These are phyloP conservation scores for Chitala chitala DNA, from an alignment of 2,113 vertebrate species.

Conservation along the genomic window DNA sequence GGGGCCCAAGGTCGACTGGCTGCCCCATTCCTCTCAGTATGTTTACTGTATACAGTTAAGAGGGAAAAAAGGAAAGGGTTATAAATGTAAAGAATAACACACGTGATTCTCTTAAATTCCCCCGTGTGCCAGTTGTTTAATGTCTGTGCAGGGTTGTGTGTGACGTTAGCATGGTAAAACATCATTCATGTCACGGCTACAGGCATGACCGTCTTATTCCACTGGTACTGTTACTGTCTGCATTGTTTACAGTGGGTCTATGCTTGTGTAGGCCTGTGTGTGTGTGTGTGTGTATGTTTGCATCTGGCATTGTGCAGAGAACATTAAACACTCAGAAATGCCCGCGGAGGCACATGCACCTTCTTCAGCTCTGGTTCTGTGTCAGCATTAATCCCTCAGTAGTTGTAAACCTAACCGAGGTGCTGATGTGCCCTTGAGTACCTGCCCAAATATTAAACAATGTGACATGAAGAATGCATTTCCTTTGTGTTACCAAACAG, in stretches of 20 bases:
- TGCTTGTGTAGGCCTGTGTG: neutral
- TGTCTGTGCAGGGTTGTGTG: no score
- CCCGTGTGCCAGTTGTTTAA: no score
- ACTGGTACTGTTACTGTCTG: neutral
- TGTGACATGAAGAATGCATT: conserved; percentile 16
- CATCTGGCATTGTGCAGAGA: no score
- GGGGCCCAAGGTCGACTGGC: no score
- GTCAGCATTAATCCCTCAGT: conserved; percentile 4
- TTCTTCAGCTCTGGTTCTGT: neutral
- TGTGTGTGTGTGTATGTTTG: neutral
- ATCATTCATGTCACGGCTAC: no score
- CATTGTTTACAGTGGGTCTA: neutral
- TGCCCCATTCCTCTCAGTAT: no score
- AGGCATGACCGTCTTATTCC: neutral
- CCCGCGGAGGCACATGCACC: neutral
- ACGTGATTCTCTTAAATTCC: no score
- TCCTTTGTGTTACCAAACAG: neutral
- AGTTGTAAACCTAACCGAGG: conserved; percentile 6
- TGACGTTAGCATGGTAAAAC: no score
- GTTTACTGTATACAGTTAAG: no score
- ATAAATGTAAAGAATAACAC: no score
- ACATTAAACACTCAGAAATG: neutral
- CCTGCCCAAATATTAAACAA: neutral
- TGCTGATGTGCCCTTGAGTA: neutral
- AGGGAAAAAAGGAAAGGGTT: no score